phyloP scores from a whole-genome alignment of 1,140 invertebrate species.

The Homarus americanus region DNA sequence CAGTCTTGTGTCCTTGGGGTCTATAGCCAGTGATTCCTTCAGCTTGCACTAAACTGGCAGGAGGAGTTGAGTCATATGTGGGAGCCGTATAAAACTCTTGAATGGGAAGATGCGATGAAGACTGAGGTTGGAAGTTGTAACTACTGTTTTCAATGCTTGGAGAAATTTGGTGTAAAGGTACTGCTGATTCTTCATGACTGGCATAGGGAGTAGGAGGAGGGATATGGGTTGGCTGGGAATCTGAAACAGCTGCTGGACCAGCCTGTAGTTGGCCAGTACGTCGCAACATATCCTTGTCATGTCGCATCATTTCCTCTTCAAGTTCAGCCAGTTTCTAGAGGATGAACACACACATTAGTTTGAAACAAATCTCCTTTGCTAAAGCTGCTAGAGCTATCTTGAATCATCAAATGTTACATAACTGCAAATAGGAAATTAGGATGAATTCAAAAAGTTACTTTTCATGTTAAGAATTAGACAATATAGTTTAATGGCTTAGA shows the following conservation, averaged over 20 bases:
- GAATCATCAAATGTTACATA: neutral
- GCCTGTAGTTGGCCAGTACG: constrained; percentile 30
- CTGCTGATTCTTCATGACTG: constrained; percentile 34
- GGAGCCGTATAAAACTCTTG: constrained; percentile 67
- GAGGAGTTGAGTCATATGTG: constrained; percentile 25
- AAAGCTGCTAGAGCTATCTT: too few species aligned
- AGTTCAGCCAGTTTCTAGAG: constrained; percentile 79
- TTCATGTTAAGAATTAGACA: neutral
- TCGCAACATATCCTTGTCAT: constrained; percentile 77
- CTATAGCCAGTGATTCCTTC: neutral
- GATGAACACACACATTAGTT: neutral
- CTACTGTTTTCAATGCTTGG: constrained; percentile 18
- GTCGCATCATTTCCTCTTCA: constrained; percentile 81
- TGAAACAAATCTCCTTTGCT: neutral
- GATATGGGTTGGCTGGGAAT: neutral
- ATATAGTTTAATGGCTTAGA: neutral
- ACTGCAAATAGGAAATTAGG: neutral
- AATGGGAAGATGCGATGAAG: constrained; percentile 43
- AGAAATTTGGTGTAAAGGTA: neutral
- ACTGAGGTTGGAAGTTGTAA: constrained; percentile 21
- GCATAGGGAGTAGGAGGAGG: constrained; percentile 7
- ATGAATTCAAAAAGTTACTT: constrained; percentile 13
- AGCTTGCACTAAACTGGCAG: constrained; percentile 2
- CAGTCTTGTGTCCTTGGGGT: constrained; percentile 20
- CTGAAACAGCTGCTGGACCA: neutral